These are phyloP conservation scores for Rhaphigaster nebulosa DNA, from an alignment of 2,888 invertebrate genomes.

Conservation along the genomic window DNA sequence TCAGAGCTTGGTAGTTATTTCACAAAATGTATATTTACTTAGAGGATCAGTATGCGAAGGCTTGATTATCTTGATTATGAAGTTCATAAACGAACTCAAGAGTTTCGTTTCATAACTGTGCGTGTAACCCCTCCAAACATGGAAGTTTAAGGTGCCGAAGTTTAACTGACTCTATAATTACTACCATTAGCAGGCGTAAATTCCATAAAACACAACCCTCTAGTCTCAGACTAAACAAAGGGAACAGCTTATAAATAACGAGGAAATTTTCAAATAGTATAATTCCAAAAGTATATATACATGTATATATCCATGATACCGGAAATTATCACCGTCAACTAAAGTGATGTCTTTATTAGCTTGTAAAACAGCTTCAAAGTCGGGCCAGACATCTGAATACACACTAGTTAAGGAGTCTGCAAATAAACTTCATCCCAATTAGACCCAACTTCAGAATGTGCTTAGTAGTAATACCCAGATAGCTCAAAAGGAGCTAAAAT, in stretches of 20 bases:
- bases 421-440: not conserved
- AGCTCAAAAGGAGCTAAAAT: not conserved
- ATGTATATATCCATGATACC: not conserved
- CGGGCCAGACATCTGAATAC: not conserved
- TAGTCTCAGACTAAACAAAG: not conserved
- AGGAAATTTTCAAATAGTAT: not conserved
- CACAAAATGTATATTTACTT: not conserved
- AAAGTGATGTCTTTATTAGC: not conserved
- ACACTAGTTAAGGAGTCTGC: not conserved
- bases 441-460: not conserved
- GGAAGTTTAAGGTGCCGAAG: slow-evolving; percentile 10
- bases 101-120: slow-evolving; percentile 4
- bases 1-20: not conserved
- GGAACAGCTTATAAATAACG: not conserved
- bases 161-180: slow-evolving; percentile 20
- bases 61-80: slow-evolving; percentile 17
- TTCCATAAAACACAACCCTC: not conserved
- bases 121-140: not conserved
- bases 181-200: not conserved
- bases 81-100: not conserved
- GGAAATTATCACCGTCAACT: not conserved
- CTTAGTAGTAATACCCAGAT: not conserved
- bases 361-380: not conserved
- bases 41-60: not conserved
- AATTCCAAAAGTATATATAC: not conserved